Base-by-base conservation (phyloP, 1,140 invertebrate species). In the Hyphantria cunea region DNA sequence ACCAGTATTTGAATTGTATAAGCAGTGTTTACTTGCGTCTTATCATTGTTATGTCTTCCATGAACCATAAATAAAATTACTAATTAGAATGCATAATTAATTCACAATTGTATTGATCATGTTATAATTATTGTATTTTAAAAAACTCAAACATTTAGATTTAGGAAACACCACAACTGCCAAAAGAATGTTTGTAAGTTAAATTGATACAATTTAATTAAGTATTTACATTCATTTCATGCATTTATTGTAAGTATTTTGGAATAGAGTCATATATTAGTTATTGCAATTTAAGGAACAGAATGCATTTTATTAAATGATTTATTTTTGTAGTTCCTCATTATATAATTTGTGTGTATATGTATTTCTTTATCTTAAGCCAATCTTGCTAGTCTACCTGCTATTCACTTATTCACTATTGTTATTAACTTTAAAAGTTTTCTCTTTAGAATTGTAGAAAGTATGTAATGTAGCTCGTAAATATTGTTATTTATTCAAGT, bases 1-100 rank as follows among this genome's bases (percentile, higher is more conserved):
- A 39, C 14, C 39, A 31, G 6, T 17, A 37, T 37, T 6, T 58
- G 13, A 8, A 33, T 34, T 48, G 14, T 58, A 7, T 48, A 44
- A 25, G 6, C 39, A 42, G 25, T 42, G 6, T 41, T 10, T 14
- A 12, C 10, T 47, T 33, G 34, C 2, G 14, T 31, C 15, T 44
- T 55, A 64, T 55, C 37, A 31, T 63, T 64, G 59, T 70, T 60
- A 45, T 70, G 63, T 70, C 68, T 70, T 70, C 68, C 59, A 61
- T 60, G 51, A 55, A 53, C 39, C 50, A 50, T 60, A 45, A 50
- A 50, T 60, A 10, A n/a, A 55, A 61, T 58, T 50, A 34, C 13
- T 61, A 59, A 17, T 58, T 60, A 53, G 33, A 13, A 61, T 56
- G 31, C 34, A 59, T 55, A 48, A 52, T 45, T 63, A 48, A 48